These are phyloP conservation scores for Blastobasis adustella DNA, from an alignment of 2,888 invertebrate species.

Conservation along the genomic window DNA sequence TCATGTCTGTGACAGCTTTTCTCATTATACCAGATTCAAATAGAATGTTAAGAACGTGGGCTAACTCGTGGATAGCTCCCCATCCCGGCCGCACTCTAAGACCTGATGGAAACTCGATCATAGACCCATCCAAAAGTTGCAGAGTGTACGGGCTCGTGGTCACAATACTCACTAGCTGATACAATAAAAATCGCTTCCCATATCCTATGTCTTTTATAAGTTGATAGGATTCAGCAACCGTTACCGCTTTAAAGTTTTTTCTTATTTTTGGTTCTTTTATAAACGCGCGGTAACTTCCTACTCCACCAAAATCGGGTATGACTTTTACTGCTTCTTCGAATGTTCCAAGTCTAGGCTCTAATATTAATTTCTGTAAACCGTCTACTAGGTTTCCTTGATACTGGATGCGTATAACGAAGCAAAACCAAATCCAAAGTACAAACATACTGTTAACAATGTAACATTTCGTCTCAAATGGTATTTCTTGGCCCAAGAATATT, in stretches of 20 bases:
- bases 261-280: slow-evolving; percentile 27
- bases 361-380: slow-evolving; percentile 27
- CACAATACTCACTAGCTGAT: slow-evolving; percentile 21
- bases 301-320: slow-evolving; percentile 36
- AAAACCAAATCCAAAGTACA: slow-evolving; percentile 48
- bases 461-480: slow-evolving; percentile 29
- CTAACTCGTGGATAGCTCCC: slow-evolving; percentile 31
- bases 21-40: slow-evolving; percentile 32
- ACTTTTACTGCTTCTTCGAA: slow-evolving; percentile 29
- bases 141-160: slow-evolving; percentile 18
- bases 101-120: slow-evolving; percentile 23
- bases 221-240: slow-evolving; percentile 14
- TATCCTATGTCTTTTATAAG: slow-evolving; percentile 24
- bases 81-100: slow-evolving; percentile 43
- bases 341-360: slow-evolving; percentile 32
- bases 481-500: slow-evolving; percentile 40
- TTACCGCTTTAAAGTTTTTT: slow-evolving; percentile 20
- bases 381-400: slow-evolving; percentile 43
- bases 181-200: slow-evolving; percentile 35
- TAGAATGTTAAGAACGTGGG: slow-evolving; percentile 17
- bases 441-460: slow-evolving; percentile 32
- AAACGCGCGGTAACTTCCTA: slow-evolving; percentile 19
- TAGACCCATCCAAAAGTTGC: slow-evolving; percentile 30
- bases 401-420: slow-evolving; percentile 40
- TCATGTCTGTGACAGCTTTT: slow-evolving; percentile 16